Conservation (phyloP, 1,140 invertebrate genomes). For the Diachasmimorpha longicaudata region DNA sequence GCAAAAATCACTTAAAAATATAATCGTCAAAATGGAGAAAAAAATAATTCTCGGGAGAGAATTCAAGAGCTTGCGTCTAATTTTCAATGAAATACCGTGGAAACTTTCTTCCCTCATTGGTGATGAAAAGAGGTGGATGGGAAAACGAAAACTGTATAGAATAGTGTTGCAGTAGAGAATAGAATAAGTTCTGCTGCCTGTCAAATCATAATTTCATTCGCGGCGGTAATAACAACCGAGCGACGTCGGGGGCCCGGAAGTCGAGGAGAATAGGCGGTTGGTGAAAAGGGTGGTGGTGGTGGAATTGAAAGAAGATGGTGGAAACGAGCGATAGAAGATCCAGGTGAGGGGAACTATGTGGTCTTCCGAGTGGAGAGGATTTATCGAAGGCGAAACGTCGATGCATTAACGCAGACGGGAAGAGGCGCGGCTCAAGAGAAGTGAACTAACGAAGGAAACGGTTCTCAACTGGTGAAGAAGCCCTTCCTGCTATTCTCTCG, state of each 20-base stretch:
- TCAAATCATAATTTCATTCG: constrained; percentile 46
- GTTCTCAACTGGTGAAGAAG: constrained; percentile 15
- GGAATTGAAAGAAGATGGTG: constrained; percentile 23
- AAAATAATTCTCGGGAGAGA: not conserved
- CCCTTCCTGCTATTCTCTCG: not conserved
- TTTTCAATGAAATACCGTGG: not conserved
- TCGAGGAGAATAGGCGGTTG: not conserved
- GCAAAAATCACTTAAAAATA: no score
- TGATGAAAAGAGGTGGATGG: not conserved
- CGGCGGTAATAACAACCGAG: constrained; percentile 32
- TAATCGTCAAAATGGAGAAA: not conserved
- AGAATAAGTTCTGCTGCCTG: constrained; percentile 31
- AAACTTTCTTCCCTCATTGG: not conserved
- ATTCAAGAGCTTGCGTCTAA: not conserved
- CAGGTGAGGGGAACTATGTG: constrained; percentile 26
- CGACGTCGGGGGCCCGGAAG: constrained; percentile 19
- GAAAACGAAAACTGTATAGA: not conserved
- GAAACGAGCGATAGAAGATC: constrained; percentile 12
- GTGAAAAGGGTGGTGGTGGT: not conserved
- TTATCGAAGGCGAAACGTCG: constrained; percentile 45
- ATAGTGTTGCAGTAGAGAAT: not conserved
- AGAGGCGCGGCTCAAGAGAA: constrained; percentile 42
- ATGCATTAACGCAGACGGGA: constrained; percentile 50
- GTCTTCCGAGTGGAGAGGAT: constrained; percentile 35
- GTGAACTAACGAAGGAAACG: constrained; percentile 35